Evolutionary conservation across 2,797 vertebrate species (phyloP).

Genomic region (Sebastes goodei): DNA sequence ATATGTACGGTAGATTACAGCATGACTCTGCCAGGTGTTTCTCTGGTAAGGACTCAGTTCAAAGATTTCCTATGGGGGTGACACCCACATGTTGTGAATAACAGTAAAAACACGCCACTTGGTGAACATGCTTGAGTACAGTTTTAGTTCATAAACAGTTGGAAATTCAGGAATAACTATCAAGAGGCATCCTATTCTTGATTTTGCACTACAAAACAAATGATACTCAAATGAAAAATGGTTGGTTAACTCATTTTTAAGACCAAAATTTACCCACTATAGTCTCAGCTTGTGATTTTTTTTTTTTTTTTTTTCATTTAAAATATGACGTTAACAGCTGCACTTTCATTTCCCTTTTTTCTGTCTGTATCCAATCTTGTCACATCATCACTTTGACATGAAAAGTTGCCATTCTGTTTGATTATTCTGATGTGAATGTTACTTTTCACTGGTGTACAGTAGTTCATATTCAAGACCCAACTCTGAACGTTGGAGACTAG

Average conservation of each 20-base stretch:
- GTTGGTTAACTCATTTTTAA: slow-evolving; percentile 18
- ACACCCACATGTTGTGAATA: slow-evolving; percentile 33
- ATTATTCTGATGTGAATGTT: slow-evolving; percentile 27
- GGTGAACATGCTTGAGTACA: slow-evolving; percentile 45
- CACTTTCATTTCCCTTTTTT: slow-evolving; percentile 52
- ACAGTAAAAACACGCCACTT: slow-evolving; percentile 22
- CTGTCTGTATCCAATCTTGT: neutral
- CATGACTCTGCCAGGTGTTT: slow-evolving; percentile 18
- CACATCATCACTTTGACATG: neutral
- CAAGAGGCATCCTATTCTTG: slow-evolving; percentile 39
- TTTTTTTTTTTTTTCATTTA: neutral
- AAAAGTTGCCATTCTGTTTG: slow-evolving; percentile 6
- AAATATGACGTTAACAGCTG: slow-evolving; percentile 20
- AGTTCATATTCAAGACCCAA: slow-evolving; percentile 42
- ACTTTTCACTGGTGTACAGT: slow-evolving; percentile 57
- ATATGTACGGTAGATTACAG: slow-evolving; percentile 15
- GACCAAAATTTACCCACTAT: slow-evolving; percentile 51
- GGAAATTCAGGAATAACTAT: slow-evolving; percentile 53
- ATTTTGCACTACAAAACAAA: slow-evolving; percentile 68
- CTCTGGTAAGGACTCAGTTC: slow-evolving; percentile 16
- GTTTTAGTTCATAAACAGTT: slow-evolving; percentile 25
- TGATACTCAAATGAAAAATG: slow-evolving; percentile 36
- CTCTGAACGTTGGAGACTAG: slow-evolving; percentile 7
- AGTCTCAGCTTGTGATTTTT: slow-evolving; percentile 11
- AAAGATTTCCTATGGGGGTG: slow-evolving; percentile 9